Percentiles rank a stretch among this genome's conserved stretches.
Evolutionary conservation across 2,888 invertebrate species (phyloP).

Genomic region (Listrodromus nycthemerus): DNA sequence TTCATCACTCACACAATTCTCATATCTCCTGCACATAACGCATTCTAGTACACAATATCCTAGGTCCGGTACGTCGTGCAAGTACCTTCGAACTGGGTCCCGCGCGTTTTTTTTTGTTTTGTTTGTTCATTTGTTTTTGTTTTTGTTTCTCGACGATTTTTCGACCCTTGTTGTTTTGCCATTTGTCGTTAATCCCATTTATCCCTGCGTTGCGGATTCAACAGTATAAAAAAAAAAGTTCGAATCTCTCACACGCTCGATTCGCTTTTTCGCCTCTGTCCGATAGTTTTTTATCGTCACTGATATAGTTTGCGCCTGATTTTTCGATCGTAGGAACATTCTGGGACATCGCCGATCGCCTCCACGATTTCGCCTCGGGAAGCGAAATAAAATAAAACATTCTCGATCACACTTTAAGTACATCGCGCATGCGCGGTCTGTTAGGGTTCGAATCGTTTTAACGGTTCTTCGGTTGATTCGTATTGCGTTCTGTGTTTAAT

Average conservation of each 20-base stretch:
- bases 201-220: neutral
- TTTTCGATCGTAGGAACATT: conserved; percentile 41
- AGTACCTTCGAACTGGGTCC: conserved; percentile 79
- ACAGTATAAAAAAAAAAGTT: conserved; percentile 1
- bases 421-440: conserved; percentile 8
- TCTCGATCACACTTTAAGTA: neutral
- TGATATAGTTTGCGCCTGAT: neutral
- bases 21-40: conserved; percentile 63
- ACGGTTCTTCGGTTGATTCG: neutral
- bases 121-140: conserved; percentile 49
- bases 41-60: conserved; percentile 62
- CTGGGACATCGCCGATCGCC: conserved; percentile 20
- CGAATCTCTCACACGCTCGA: neutral
- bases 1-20: conserved; percentile 55
- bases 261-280: neutral
- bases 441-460: conserved; percentile 16
- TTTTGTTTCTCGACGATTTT: conserved; percentile 9
- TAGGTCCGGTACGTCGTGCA: conserved; percentile 65
- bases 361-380: conserved; percentile 3
- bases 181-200: conserved; percentile 13
- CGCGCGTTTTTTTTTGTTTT: conserved; percentile 77
- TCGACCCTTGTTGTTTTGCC: conserved; percentile 13
- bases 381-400: conserved; percentile 7
- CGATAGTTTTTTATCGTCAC: neutral
- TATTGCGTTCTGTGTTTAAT: conserved; percentile 26